Conservation (phyloP, 2,113 vertebrate species). For the Tachysurus fulvidraco region DNA sequence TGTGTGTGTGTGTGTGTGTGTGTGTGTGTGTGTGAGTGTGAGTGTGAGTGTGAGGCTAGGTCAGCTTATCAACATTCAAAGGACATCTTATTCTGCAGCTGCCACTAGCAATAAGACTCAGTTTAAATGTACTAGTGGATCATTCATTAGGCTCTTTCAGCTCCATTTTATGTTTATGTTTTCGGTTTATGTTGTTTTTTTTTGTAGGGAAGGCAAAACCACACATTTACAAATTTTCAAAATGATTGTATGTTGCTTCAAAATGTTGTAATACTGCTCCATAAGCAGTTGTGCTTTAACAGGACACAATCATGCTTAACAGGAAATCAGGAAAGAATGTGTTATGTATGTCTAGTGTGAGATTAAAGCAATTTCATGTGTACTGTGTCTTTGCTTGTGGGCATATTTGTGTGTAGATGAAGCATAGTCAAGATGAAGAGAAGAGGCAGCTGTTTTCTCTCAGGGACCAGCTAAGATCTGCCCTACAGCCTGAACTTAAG, state of each 20-base stretch:
- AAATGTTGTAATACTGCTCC: background rate
- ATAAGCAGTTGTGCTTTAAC: background rate
- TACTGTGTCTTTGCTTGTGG: slow-evolving; percentile 33
- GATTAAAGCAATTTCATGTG: background rate
- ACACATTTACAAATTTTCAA: background rate
- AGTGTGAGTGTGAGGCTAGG: background rate
- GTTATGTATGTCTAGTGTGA: background rate
- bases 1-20: background rate
- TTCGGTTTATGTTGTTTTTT: background rate
- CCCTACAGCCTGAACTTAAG: slow-evolving; percentile 67
- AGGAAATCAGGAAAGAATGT: background rate
- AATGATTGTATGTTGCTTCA: background rate
- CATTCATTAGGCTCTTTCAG: background rate
- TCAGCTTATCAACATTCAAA: slow-evolving; percentile 37
- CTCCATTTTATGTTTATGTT: background rate
- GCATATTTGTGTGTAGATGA: slow-evolving; percentile 61
- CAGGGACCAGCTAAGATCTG: slow-evolving; percentile 63
- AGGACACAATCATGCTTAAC: background rate
- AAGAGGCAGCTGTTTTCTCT: slow-evolving; percentile 70
- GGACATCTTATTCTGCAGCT: slow-evolving; percentile 27
- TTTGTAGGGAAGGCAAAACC: background rate
- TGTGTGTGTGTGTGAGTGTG: slow-evolving; percentile 8
- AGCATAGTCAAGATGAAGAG: slow-evolving; percentile 69
- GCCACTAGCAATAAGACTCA: slow-evolving; percentile 35
- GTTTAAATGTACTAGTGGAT: slow-evolving; percentile 24